Evolutionary conservation across 2,888 invertebrate species (phyloP).

Genomic region (Trilocha varians): DNA sequence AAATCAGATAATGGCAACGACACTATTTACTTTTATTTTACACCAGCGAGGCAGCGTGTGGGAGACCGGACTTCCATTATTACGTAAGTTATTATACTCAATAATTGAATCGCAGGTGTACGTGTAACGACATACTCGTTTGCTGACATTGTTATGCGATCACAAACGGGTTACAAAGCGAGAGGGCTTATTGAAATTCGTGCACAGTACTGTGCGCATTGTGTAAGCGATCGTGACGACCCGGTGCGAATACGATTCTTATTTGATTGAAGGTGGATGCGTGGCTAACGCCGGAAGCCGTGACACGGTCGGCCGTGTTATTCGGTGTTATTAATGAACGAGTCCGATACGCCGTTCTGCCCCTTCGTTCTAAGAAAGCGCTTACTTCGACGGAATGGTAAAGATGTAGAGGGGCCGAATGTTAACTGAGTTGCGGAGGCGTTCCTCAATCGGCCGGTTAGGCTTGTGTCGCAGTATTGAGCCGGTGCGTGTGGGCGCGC

Average conservation of each 20-base stretch:
- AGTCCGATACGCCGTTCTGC: conserved; percentile 35
- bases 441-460: conserved; percentile 19
- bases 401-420: conserved; percentile 10
- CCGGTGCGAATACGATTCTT: conserved; percentile 50
- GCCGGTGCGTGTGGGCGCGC: conserved; percentile 50
- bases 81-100: background rate
- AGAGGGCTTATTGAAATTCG: conserved; percentile 24
- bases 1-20: conserved; percentile 44
- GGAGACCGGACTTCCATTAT: conserved; percentile 18
- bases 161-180: conserved; percentile 2
- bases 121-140: background rate
- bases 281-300: conserved; percentile 54
- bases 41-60: conserved; percentile 21
- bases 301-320: conserved; percentile 55
- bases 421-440: conserved; percentile 5
- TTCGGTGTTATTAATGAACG: conserved; percentile 63
- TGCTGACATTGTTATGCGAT: background rate
- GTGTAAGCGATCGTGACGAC: conserved; percentile 27
- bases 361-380: conserved; percentile 16
- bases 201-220: conserved; percentile 30
- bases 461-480: conserved; percentile 21
- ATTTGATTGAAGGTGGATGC: conserved; percentile 42
- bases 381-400: conserved; percentile 23
- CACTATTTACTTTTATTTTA: conserved; percentile 33
- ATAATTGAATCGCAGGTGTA: background rate